A percentile compares a stretch with the other conserved stretches of the same genome.
Evolutionary conservation across 2,113 vertebrate species (phyloP).

Genomic region (Laticauda laticaudata): DNA sequence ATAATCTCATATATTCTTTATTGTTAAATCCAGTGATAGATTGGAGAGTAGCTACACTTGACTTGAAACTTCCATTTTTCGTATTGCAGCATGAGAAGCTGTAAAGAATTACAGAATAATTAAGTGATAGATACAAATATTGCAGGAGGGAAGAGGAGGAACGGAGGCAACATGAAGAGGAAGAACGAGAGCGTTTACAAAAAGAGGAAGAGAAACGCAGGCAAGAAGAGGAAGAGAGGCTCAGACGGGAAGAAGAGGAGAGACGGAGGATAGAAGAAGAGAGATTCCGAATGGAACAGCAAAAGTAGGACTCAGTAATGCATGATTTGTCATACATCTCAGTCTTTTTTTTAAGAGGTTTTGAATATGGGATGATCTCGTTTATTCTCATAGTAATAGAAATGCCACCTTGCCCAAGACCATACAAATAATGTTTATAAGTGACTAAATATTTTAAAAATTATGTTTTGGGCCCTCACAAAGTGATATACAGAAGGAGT

Average conservation of each 20-base stretch:
- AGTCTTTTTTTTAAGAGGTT: not conserved
- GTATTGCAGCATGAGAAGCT: conserved; percentile 20
- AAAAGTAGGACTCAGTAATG: conserved; percentile 80
- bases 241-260: conserved; percentile 88
- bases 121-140: conserved; percentile 47
- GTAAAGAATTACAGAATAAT: conserved; percentile 29
- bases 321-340: not conserved
- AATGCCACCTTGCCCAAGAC: not conserved
- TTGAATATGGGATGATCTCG: not conserved
- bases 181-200: conserved; percentile 84
- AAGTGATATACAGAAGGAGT: not conserved
- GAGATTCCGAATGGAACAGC: conserved; percentile 89
- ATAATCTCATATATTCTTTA: not conserved
- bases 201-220: conserved; percentile 87
- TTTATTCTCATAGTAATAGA: not conserved
- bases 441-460: not conserved
- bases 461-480: not conserved
- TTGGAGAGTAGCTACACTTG: not conserved
- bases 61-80: not conserved
- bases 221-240: conserved; percentile 84
- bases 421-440: not conserved
- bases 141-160: conserved; percentile 92
- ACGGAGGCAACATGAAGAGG: conserved; percentile 82
- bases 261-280: conserved; percentile 88
- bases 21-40: not conserved